phyloP scores from a whole-genome alignment of 37 sponge, comb jelly and placozoan species.

The Eunapius fragilis region DNA sequence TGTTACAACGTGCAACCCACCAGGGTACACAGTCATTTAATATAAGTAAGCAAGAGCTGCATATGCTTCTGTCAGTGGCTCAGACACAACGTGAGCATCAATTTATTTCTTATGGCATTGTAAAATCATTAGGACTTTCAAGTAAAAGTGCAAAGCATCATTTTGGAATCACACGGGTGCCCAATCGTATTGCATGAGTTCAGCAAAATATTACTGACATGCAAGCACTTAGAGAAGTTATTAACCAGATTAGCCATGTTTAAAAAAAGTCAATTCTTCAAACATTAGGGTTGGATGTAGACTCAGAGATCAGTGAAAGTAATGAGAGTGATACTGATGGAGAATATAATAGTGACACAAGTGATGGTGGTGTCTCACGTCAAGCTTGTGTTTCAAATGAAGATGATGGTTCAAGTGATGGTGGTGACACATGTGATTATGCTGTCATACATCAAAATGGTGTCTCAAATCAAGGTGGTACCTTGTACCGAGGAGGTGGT shows the following conservation, averaged over 20 bases:
- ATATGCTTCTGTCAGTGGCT: constrained; percentile 8
- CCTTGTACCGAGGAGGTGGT: too few relatives aligned
- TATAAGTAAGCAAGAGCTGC: constrained; percentile 11
- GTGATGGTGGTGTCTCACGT: background rate
- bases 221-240: constrained; percentile 2
- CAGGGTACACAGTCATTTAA: background rate
- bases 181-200: background rate
- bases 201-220: constrained; percentile 7
- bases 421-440: too few relatives aligned
- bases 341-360: background rate
- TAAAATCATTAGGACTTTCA: constrained; percentile 23
- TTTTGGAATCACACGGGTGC: constrained; percentile 16
- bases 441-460: too few relatives aligned
- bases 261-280: constrained; percentile 8
- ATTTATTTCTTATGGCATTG: background rate
- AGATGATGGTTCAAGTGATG: background rate
- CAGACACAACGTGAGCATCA: constrained; percentile 17
- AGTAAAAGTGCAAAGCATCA: constrained; percentile 6
- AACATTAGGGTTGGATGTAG: constrained; percentile 2
- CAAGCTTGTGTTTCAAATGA: constrained; percentile 8
- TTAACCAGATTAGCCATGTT: constrained; percentile 1
- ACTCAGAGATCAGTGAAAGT: too few relatives aligned
- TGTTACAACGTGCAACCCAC: background rate
- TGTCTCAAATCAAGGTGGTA: too few relatives aligned
- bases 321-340: background rate